Percentiles rank a stretch among this genome's conserved stretches.
Conservation (phyloP, 2,888 invertebrate species). For the Macaria liturata region DNA sequence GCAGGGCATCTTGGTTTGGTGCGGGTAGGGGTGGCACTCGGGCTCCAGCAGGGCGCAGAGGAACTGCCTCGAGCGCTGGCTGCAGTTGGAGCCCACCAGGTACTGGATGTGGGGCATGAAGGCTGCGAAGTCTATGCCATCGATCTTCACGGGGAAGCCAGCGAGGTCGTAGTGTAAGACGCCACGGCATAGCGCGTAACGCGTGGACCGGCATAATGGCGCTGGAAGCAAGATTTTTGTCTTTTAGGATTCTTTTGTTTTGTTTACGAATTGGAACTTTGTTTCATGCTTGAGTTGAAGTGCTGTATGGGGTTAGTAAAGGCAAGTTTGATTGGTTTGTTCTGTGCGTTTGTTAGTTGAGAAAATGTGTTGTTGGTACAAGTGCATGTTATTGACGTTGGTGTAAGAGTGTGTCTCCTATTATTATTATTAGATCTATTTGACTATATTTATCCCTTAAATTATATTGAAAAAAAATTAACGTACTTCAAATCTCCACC, state of each 20-base stretch:
- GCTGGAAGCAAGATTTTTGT: slow-evolving; percentile 47
- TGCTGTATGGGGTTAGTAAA: no score
- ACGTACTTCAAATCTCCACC: slow-evolving; percentile 8
- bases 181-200: slow-evolving; percentile 82
- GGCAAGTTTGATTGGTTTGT: background rate
- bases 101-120: slow-evolving; percentile 83
- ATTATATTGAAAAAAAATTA: no score
- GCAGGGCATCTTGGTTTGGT: slow-evolving; percentile 84
- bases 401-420: no score
- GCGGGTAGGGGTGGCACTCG: slow-evolving; percentile 85
- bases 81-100: slow-evolving; percentile 85
- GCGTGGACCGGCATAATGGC: slow-evolving; percentile 78
- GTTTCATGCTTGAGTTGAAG: no score
- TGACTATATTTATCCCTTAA: no score
- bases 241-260: no score
- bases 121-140: slow-evolving; percentile 60
- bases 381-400: no score
- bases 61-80: slow-evolving; percentile 84
- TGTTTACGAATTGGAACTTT: no score
- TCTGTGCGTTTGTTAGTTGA: background rate
- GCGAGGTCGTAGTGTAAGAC: slow-evolving; percentile 87
- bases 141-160: slow-evolving; percentile 69
- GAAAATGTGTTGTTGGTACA: no score
- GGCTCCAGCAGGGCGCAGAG: slow-evolving; percentile 86
- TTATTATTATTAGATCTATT: no score